Percentiles rank a stretch among this genome's conserved stretches.
Evolutionary conservation across 2,888 invertebrate genomes (phyloP).

Genomic region (Taenaris catops): DNA sequence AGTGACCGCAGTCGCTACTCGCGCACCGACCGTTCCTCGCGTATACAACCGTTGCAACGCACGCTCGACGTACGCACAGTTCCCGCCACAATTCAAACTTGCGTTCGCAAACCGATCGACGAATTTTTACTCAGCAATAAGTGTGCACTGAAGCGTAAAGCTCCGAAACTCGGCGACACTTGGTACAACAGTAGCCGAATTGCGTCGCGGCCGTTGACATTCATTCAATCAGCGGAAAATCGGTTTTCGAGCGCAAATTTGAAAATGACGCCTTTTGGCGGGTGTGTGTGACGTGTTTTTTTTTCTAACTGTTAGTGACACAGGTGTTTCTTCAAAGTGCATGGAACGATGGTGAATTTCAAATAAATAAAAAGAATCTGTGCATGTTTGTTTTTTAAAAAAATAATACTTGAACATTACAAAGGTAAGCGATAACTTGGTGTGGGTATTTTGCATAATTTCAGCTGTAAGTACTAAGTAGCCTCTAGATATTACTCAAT

Average conservation of each 20-base stretch:
- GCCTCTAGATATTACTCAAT: slow-evolving; percentile 47
- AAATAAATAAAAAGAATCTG: slow-evolving; percentile 50
- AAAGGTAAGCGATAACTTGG: slow-evolving; percentile 44
- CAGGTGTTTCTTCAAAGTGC: slow-evolving; percentile 59
- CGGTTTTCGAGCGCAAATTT: slow-evolving; percentile 42
- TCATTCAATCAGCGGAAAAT: slow-evolving; percentile 40
- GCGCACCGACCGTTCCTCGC: slow-evolving; percentile 67
- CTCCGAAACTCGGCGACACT: slow-evolving; percentile 54
- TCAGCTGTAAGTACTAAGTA: slow-evolving; percentile 34
- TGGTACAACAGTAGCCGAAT: slow-evolving; percentile 58
- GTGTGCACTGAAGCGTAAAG: slow-evolving; percentile 60
- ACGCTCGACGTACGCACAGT: slow-evolving; percentile 65
- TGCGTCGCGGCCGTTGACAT: slow-evolving; percentile 69
- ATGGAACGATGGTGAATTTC: slow-evolving; percentile 71
- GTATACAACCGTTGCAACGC: slow-evolving; percentile 44
- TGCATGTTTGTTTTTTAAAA: slow-evolving; percentile 48
- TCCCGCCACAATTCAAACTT: slow-evolving; percentile 70
- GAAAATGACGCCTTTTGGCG: slow-evolving; percentile 57
- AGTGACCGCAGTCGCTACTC: slow-evolving; percentile 65
- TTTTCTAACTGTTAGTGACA: slow-evolving; percentile 58
- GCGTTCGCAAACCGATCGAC: slow-evolving; percentile 44
- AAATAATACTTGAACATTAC: slow-evolving; percentile 35
- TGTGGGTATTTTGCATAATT: slow-evolving; percentile 34
- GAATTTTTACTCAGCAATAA: slow-evolving; percentile 52
- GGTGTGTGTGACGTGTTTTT: slow-evolving; percentile 56